Conservation (phyloP, 2,888 invertebrate species). For the Metacarcinus magister region DNA sequence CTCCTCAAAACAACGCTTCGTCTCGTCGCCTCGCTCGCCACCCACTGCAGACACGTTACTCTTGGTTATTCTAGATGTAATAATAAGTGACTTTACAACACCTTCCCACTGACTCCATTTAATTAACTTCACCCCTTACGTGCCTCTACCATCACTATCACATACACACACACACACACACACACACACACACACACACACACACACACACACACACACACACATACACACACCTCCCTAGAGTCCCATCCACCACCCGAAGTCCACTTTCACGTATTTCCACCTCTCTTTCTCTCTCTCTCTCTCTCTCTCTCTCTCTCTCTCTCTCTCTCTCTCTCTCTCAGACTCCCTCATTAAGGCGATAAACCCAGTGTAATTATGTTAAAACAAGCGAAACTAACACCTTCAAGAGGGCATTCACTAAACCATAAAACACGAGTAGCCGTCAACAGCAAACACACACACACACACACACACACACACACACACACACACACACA, state of each 20-base stretch:
- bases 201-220: conserved; percentile 10
- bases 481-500: conserved; percentile 15
- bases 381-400: conserved; percentile 30
- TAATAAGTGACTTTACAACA: background rate
- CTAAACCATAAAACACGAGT: background rate
- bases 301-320: conserved; percentile 58
- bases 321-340: conserved; percentile 31
- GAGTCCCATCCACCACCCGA: background rate
- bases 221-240: conserved; percentile 33
- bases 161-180: background rate
- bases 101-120: background rate
- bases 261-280: background rate
- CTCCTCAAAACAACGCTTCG: background rate
- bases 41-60: background rate
- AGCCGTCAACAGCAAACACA: conserved; percentile 10
- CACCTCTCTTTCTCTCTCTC: conserved; percentile 14
- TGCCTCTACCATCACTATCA: background rate
- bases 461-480: conserved; percentile 21
- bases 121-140: background rate
- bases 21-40: background rate
- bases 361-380: background rate
- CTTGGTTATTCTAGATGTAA: background rate
- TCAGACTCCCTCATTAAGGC: conserved; percentile 30
- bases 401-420: conserved; percentile 26
- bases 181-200: conserved; percentile 30